Evolutionary conservation across 2,113 vertebrate species (phyloP).

Genomic region (Pipa parva): DNA sequence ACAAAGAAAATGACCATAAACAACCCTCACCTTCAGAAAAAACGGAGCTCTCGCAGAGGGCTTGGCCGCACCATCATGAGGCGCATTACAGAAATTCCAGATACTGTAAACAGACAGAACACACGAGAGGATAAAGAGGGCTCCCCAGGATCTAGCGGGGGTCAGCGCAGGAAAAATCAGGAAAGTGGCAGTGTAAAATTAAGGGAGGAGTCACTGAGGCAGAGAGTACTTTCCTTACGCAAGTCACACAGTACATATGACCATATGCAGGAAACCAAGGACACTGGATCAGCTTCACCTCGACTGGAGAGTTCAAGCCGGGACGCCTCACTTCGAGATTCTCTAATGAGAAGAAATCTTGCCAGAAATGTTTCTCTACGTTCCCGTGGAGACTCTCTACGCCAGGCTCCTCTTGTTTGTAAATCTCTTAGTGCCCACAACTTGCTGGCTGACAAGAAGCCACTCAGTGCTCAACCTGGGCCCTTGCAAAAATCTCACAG

Average conservation of each 20-base stretch:
- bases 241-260: slow-evolving; percentile 70
- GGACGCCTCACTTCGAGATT: slow-evolving; percentile 57
- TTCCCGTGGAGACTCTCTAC: slow-evolving; percentile 67
- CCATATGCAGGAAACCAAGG: slow-evolving; percentile 43
- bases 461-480: slow-evolving; percentile 55
- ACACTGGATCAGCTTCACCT: slow-evolving; percentile 1
- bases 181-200: slow-evolving; percentile 48
- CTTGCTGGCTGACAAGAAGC: slow-evolving; percentile 64
- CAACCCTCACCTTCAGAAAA: slow-evolving; percentile 89
- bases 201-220: slow-evolving; percentile 56
- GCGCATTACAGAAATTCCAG: slow-evolving; percentile 70
- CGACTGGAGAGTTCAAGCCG: slow-evolving; percentile 41
- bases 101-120: slow-evolving; percentile 65
- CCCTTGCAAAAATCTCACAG: slow-evolving; percentile 78
- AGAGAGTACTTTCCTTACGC: slow-evolving; percentile 46
- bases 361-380: slow-evolving; percentile 45
- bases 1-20: slow-evolving; percentile 80
- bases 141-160: slow-evolving; percentile 45
- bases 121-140: slow-evolving; percentile 68
- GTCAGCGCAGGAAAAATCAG: slow-evolving; percentile 44
- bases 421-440: slow-evolving; percentile 89
- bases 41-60: slow-evolving; percentile 66
- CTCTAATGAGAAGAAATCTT: slow-evolving; percentile 50
- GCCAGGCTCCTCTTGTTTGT: slow-evolving; percentile 67
- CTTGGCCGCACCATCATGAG: slow-evolving; percentile 71